phyloP scores from a whole-genome alignment of 2,113 vertebrate species.

The Sakesphorus luctuosus region DNA sequence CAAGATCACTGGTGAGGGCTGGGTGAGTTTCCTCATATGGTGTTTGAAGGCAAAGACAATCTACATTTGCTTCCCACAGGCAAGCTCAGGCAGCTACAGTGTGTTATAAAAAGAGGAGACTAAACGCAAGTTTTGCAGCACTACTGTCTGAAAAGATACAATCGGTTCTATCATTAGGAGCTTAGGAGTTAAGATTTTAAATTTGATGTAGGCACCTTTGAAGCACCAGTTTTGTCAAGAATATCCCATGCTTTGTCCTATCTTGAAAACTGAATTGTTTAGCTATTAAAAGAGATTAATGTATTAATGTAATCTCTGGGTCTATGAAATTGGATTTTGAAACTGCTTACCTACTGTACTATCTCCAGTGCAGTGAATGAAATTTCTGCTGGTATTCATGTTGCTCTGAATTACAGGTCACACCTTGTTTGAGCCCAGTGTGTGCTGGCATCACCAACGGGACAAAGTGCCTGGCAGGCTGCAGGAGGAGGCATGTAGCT shows the following conservation, averaged over 20 bases:
- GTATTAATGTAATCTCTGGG: slow-evolving; percentile 59
- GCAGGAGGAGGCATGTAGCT: accelerated
- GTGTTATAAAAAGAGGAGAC: slow-evolving; percentile 39
- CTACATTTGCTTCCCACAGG: slow-evolving; percentile 55
- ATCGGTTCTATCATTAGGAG: slow-evolving; percentile 13
- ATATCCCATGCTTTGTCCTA: slow-evolving; percentile 46
- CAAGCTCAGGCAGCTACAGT: slow-evolving; percentile 53
- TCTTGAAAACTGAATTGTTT: slow-evolving; percentile 62
- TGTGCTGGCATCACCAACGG: accelerated
- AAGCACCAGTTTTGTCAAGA: slow-evolving; percentile 44
- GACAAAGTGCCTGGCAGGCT: neutral
- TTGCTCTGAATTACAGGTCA: neutral
- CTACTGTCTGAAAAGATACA: slow-evolving; percentile 49
- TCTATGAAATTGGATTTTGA: slow-evolving; percentile 64
- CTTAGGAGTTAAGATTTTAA: slow-evolving; percentile 30
- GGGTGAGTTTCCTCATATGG: neutral
- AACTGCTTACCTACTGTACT: slow-evolving; percentile 29
- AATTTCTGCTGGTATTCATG: neutral
- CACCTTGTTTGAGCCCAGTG: neutral
- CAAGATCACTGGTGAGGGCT: slow-evolving; percentile 37
- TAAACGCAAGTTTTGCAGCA: slow-evolving; percentile 27
- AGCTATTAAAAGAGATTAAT: slow-evolving; percentile 62
- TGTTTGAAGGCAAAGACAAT: slow-evolving; percentile 53
- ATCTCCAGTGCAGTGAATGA: neutral
- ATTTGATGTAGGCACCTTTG: slow-evolving; percentile 42